Percentiles rank a stretch among this genome's conserved stretches.
These are phyloP conservation scores for Nasonovia ribisnigri DNA, from an alignment of 2,888 invertebrate genomes.

Conservation along the genomic window DNA sequence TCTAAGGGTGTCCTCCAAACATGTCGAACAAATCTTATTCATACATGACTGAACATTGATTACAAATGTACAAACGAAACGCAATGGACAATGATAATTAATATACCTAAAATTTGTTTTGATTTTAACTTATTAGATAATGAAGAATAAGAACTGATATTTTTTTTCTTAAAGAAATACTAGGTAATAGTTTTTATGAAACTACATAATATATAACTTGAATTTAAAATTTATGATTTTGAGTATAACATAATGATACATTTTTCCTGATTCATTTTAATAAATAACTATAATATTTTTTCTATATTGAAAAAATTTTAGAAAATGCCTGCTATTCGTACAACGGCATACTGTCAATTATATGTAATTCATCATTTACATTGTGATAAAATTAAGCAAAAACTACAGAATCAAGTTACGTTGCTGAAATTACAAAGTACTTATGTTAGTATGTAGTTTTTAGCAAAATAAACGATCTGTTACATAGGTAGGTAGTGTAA, in stretches of 20 bases:
- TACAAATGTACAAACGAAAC: not conserved
- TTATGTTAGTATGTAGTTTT: not conserved
- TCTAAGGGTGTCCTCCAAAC: not conserved
- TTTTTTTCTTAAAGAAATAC: not conserved
- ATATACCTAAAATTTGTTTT: not conserved
- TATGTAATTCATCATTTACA: not conserved
- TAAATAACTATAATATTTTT: not conserved
- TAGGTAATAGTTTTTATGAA: not conserved
- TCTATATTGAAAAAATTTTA: not conserved
- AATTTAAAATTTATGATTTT: not conserved
- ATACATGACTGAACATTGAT: not conserved
- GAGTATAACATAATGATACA: not conserved
- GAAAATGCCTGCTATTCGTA: not conserved
- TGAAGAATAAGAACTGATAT: not conserved
- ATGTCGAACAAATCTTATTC: slow-evolving; percentile 14
- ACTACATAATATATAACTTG: not conserved
- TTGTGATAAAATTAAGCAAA: not conserved
- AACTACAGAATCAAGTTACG: not conserved
- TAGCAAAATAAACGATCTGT: not conserved
- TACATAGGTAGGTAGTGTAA: not conserved
- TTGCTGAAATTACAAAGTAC: not conserved
- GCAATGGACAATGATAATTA: not conserved
- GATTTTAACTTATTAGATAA: not conserved
- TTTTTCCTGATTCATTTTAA: not conserved
- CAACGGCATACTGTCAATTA: not conserved